Evolutionary conservation across 2,888 invertebrate genomes (phyloP), one percentile per base, ranked within the genome.

Genomic region (Sarcophaga rosellei): DNA sequence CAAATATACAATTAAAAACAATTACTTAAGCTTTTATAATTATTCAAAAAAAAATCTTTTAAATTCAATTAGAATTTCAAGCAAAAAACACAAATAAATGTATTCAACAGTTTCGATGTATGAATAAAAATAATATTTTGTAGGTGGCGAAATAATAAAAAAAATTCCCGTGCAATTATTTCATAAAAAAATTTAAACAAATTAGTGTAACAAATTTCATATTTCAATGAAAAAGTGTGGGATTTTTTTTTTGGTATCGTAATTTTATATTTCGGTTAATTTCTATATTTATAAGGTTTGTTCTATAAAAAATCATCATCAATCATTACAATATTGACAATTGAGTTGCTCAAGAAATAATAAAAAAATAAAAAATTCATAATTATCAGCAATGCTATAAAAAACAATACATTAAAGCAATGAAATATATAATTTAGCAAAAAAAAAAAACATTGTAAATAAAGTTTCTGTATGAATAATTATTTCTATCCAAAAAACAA

Each of bases 131-230:
- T 21, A 2, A 11, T 20, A 68, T 3, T 63, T 79, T 79, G 79
- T 79, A 72, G 79, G 79, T 72, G 79, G 79, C 70, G 79, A 79
- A 79, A 79, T 70, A 63, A 53, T 12, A 44, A 72, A 53, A 72
- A 35, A n/a, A 65, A 53, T 72, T 23, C 21, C 44, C 44, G 10
- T 61, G 15, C n/a, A 15, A 59, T 35, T 10, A 61, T 20, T 10
- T 21, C 20, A 15, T 45, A 20, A 21, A 12, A 17, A 23, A 12
- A 47, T 66, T 35, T 72, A 20, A 66, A 68, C 66, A 65, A 66
- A 77, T 73, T 70, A 73, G 59, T 73, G 59, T 63, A 68, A 66
- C 35, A 25, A 47, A 65, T 35, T 72, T 59, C 57, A 53, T 63
- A 8, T 21, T 65, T 68, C 17, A 62, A 25, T 23, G 25, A 20